Evolutionary conservation across 2,888 invertebrate species (phyloP).

Genomic region (Apantesis nais): DNA sequence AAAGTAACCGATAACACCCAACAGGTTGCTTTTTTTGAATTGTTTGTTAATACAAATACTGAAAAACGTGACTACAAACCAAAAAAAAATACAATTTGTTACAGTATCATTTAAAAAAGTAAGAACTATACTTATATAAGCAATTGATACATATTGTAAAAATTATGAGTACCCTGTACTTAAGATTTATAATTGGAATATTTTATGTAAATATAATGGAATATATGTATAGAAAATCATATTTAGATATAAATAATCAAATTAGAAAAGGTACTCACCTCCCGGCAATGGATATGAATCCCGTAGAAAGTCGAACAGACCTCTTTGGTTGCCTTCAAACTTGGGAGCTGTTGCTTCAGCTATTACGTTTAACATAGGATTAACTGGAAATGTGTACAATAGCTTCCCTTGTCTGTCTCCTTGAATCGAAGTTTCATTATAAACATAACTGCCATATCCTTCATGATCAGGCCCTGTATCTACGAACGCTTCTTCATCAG

Average conservation of each 20-base stretch:
- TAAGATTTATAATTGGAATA: background rate
- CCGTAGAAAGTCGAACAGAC: conserved; percentile 67
- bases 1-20: no score
- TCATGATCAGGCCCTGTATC: conserved; percentile 26
- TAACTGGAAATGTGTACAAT: conserved; percentile 52
- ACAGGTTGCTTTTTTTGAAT: no score
- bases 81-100: no score
- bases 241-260: background rate
- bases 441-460: conserved; percentile 5
- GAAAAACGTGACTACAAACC: no score
- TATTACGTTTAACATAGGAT: conserved; percentile 59
- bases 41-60: no score
- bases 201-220: background rate
- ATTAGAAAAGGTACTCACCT: conserved; percentile 56
- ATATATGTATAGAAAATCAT: background rate
- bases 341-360: conserved; percentile 53
- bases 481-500: conserved; percentile 34
- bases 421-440: conserved; percentile 5
- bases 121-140: background rate
- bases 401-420: conserved; percentile 45
- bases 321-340: conserved; percentile 49
- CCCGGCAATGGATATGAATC: conserved; percentile 69
- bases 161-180: background rate
- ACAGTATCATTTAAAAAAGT: no score
- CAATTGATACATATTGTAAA: no score